These are phyloP conservation scores for Philonicus albiceps DNA, from an alignment of 2,888 invertebrate genomes.

Conservation along the genomic window DNA sequence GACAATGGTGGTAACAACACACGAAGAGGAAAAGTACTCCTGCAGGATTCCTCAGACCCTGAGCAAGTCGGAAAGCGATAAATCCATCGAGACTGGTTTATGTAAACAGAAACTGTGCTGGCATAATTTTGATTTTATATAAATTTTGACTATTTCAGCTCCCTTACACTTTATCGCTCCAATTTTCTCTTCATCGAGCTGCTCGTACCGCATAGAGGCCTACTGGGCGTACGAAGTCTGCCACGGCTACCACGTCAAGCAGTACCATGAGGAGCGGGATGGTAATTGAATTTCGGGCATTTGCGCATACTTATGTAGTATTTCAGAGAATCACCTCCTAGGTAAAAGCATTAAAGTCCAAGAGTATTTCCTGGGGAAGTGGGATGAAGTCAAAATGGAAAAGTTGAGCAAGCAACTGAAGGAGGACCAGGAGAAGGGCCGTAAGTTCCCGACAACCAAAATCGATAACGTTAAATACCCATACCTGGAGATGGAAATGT, in stretches of 20 bases:
- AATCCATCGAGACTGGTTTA: constrained; percentile 54
- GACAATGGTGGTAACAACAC: constrained; percentile 74
- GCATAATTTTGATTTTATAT: not conserved
- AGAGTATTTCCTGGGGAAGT: constrained; percentile 85
- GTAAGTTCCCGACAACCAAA: constrained; percentile 72
- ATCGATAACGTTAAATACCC: constrained; percentile 90
- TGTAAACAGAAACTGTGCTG: constrained; percentile 52
- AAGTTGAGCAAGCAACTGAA: constrained; percentile 66
- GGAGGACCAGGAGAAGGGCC: constrained; percentile 65
- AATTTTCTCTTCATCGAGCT: constrained; percentile 79
- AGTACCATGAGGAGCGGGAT: constrained; percentile 96
- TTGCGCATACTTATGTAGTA: not conserved
- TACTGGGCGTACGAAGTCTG: constrained; percentile 98
- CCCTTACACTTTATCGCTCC: constrained; percentile 80
- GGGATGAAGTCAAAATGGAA: constrained; percentile 73
- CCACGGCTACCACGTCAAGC: constrained; percentile 88
- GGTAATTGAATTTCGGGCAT: constrained; percentile 60
- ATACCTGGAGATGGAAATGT: constrained; percentile 86
- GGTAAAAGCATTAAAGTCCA: constrained; percentile 82
- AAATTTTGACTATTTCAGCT: constrained; percentile 58
- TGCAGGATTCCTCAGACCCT: constrained; percentile 79
- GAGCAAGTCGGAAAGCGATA: constrained; percentile 59
- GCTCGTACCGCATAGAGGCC: constrained; percentile 85
- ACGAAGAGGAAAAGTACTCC: constrained; percentile 82
- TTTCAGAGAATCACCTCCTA: constrained; percentile 52